Evolutionary conservation across 2,113 vertebrate species (phyloP).

Genomic region (Himantopus leucocephalus): DNA sequence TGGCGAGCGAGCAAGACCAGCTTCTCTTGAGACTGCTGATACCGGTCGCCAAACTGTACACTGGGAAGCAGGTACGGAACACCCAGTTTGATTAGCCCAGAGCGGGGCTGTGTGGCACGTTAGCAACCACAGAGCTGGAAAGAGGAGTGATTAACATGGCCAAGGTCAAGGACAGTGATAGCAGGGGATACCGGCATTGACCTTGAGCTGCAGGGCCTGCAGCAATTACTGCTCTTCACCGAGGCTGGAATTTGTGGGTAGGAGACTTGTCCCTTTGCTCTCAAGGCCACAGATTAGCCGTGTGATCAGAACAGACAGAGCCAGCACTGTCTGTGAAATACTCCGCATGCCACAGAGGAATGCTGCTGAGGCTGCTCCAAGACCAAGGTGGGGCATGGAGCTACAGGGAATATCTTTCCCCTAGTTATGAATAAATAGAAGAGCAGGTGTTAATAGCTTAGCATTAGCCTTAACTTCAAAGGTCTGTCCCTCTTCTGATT

Average conservation of each 20-base stretch:
- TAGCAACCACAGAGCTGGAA: neutral
- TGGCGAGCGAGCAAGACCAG: slow-evolving; percentile 70
- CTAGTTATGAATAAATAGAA: neutral
- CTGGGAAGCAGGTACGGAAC: slow-evolving; percentile 80
- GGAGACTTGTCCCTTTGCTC: neutral
- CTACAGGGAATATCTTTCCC: neutral
- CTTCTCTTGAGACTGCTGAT: slow-evolving; percentile 79
- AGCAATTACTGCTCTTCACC: neutral
- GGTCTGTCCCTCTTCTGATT: neutral
- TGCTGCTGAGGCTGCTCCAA: neutral
- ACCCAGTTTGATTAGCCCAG: neutral
- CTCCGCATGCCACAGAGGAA: neutral
- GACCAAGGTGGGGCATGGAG: neutral
- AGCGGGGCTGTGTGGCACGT: neutral
- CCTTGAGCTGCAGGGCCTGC: neutral
- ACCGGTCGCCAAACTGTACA: slow-evolving; percentile 85
- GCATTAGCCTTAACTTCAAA: neutral
- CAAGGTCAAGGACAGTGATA: rapidly evolving
- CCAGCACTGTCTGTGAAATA: neutral
- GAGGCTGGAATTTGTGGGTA: neutral
- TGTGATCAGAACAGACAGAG: neutral
- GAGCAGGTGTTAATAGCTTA: neutral
- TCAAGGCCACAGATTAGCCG: neutral
- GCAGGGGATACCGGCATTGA: neutral
- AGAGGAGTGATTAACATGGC: neutral